Evolutionary conservation across 2,888 invertebrate genomes (phyloP).

Genomic region (Drosophila merina): DNA sequence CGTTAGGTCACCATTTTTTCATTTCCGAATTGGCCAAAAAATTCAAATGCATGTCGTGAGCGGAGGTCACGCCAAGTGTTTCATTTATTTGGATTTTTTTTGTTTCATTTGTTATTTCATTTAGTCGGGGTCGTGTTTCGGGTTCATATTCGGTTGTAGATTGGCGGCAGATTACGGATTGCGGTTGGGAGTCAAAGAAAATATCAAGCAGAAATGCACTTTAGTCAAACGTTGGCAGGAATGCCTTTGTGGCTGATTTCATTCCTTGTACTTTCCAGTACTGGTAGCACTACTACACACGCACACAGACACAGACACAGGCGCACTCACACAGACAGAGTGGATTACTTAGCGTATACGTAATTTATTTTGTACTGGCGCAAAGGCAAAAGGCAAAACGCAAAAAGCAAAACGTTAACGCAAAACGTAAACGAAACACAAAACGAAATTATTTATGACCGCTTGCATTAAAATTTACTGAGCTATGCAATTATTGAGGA

Average conservation of each 20-base stretch:
- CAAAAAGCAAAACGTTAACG: slow-evolving; percentile 45
- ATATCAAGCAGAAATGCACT: slow-evolving; percentile 73
- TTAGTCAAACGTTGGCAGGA: slow-evolving; percentile 63
- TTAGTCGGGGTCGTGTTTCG: slow-evolving; percentile 2
- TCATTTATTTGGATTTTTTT: background rate
- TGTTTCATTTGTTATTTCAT: slow-evolving; percentile 6
- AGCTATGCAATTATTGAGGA: slow-evolving; percentile 80
- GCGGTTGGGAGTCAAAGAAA: slow-evolving; percentile 62
- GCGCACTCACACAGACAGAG: slow-evolving; percentile 16
- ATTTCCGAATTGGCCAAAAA: slow-evolving; percentile 49
- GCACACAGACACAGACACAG: slow-evolving; percentile 9
- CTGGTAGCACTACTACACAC: slow-evolving; percentile 15
- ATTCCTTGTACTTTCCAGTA: slow-evolving; percentile 40
- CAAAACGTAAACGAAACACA: slow-evolving; percentile 46
- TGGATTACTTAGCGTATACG: slow-evolving; percentile 62
- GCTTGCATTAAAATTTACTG: slow-evolving; percentile 79
- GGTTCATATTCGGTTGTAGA: slow-evolving; percentile 3
- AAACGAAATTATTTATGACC: slow-evolving; percentile 76
- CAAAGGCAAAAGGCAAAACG: slow-evolving; percentile 51
- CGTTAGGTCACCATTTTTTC: background rate
- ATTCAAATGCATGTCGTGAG: slow-evolving; percentile 51
- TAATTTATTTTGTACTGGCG: slow-evolving; percentile 63
- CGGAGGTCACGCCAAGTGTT: slow-evolving; percentile 9
- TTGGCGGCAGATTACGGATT: slow-evolving; percentile 18
- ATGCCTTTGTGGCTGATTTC: slow-evolving; percentile 57